These are phyloP conservation scores for Cyclopterus lumpus DNA, from an alignment of 2,797 vertebrate genomes.

Conservation along the genomic window DNA sequence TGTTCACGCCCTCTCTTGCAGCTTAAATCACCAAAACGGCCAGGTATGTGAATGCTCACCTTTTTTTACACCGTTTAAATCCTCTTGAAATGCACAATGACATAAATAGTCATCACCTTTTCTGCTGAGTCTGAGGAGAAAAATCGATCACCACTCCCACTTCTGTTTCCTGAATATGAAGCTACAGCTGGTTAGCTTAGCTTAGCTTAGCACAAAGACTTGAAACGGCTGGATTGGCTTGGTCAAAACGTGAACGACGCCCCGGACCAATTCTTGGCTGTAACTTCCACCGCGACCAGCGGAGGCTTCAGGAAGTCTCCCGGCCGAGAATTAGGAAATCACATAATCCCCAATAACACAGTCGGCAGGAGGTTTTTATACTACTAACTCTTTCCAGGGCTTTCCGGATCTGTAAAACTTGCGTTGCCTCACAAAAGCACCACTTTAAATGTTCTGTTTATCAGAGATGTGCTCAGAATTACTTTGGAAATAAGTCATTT, in stretches of 20 bases:
- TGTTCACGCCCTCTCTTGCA: conserved; percentile 76
- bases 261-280: neutral
- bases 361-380: neutral
- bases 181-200: neutral
- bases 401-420: too few species aligned
- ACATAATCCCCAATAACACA: neutral
- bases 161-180: neutral
- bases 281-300: neutral
- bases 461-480: neutral
- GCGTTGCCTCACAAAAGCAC: neutral
- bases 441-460: neutral
- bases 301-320: neutral
- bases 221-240: neutral
- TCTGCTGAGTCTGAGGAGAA: neutral
- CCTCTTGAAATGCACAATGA: neutral
- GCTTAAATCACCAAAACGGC: conserved; percentile 98
- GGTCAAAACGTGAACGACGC: neutral
- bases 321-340: neutral
- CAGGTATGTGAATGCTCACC: conserved; percentile 84
- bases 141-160: neutral
- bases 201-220: neutral
- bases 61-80: neutral
- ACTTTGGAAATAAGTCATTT: neutral
- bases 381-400: too few species aligned
- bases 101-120: neutral